Conservation (phyloP, 1,140 invertebrate species). For the Thrips palmi region DNA sequence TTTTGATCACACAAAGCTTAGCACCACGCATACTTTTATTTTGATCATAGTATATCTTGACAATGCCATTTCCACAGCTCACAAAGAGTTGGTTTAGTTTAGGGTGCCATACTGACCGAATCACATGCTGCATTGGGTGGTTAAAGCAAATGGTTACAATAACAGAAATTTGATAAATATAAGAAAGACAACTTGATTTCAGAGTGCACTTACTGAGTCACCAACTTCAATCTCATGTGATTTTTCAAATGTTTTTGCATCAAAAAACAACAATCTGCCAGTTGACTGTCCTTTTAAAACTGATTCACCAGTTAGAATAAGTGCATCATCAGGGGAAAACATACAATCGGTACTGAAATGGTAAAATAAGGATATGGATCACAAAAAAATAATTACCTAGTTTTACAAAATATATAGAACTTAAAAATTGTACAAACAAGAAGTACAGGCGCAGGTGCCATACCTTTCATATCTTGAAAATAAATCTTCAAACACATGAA, state of each 20-base stretch:
- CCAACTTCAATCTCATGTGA: constrained; percentile 54
- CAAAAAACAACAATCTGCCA: constrained; percentile 68
- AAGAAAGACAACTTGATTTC: constrained; percentile 11
- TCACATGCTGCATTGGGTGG: no score
- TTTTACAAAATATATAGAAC: not conserved
- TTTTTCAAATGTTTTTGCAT: constrained; percentile 57
- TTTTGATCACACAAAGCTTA: constrained; percentile 74
- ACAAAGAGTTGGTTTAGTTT: constrained; percentile 93
- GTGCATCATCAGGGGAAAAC: constrained; percentile 84
- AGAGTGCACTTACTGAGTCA: no score
- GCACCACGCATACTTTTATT: constrained; percentile 74
- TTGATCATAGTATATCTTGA: constrained; percentile 83
- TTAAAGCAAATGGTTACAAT: not conserved
- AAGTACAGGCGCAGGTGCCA: constrained; percentile 24
- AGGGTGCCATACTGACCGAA: constrained; percentile 88
- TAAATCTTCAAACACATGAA: constrained; percentile 47
- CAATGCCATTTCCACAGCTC: constrained; percentile 75
- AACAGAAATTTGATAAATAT: not conserved
- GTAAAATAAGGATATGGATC: constrained; percentile 12
- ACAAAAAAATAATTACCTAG: constrained; percentile 1
- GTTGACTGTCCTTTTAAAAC: constrained; percentile 44
- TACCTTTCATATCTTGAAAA: constrained; percentile 68
- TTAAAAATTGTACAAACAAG: not conserved
- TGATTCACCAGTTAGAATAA: constrained; percentile 79
- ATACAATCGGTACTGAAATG: constrained; percentile 86